Conservation (phyloP, 2,113 vertebrate genomes). For the Puntigrus tetrazona region DNA sequence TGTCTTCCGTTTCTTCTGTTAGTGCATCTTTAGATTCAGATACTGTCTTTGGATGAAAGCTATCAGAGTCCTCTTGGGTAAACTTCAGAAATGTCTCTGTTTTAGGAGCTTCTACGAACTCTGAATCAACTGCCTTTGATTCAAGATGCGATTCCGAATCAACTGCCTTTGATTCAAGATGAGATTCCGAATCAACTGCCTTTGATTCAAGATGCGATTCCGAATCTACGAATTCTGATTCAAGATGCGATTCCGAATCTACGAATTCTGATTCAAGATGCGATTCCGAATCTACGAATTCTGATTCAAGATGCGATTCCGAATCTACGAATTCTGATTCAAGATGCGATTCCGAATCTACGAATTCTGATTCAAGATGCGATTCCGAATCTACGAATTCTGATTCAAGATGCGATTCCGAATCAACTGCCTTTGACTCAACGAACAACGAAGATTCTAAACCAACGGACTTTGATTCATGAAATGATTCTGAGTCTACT, state of each 20-base stretch:
- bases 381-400: background rate
- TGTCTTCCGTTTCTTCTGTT: background rate
- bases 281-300: background rate
- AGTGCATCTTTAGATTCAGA: background rate
- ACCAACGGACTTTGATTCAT: background rate
- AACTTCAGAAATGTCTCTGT: background rate
- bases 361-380: background rate
- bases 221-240: background rate
- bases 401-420: background rate
- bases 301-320: background rate
- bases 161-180: background rate
- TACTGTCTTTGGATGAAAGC: background rate
- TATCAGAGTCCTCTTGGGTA: conserved; percentile 9
- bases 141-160: background rate
- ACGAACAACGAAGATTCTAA: background rate
- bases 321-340: background rate
- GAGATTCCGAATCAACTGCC: background rate
- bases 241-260: background rate
- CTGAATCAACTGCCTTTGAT: background rate
- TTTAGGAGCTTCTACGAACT: background rate
- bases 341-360: background rate
- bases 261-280: background rate
- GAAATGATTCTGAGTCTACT: background rate
- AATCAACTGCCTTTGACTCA: background rate
- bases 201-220: background rate